phyloP scores from a whole-genome alignment of 2,797 vertebrate genomes.

The Trichosurus vulpecula region DNA sequence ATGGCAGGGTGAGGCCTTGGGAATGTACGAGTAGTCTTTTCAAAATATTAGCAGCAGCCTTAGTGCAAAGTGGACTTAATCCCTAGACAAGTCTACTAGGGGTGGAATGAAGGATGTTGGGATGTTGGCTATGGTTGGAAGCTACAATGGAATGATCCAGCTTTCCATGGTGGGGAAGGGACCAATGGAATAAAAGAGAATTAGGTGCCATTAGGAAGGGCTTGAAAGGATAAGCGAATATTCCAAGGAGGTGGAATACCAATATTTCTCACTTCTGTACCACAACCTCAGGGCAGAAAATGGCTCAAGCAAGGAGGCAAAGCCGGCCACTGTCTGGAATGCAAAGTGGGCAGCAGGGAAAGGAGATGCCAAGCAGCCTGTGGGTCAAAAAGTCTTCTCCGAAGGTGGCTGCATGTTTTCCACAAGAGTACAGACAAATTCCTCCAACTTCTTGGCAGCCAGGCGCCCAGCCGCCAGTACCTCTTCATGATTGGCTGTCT shows the following conservation, averaged over 20 bases:
- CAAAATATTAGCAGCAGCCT: neutral
- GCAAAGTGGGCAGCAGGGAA: neutral
- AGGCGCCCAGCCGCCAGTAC: conserved; percentile 87
- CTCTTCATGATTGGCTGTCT: conserved; percentile 91
- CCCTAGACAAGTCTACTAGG: neutral
- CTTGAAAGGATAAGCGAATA: neutral
- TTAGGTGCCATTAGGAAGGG: neutral
- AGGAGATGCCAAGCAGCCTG: neutral
- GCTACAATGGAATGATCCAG: neutral
- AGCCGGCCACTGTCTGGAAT: conserved; percentile 40
- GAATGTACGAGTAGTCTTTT: conserved; percentile 24
- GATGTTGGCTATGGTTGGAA: neutral
- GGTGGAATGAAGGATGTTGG: neutral
- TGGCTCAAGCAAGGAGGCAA: conserved; percentile 5
- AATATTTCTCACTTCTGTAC: neutral
- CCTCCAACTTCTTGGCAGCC: conserved; percentile 87
- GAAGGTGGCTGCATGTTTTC: conserved; percentile 81
- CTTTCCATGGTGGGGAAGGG: conserved; percentile 18
- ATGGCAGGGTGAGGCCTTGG: conserved; percentile 11
- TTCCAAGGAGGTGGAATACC: neutral
- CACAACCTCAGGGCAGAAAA: neutral
- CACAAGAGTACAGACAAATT: conserved; percentile 88
- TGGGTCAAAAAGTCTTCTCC: neutral
- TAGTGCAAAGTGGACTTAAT: neutral
- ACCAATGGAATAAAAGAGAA: conserved; percentile 31